A percentile compares a stretch with the other conserved stretches of the same genome.
These are phyloP conservation scores for Bombus consobrinus DNA, from an alignment of 1,140 invertebrate species.

Conservation along the genomic window DNA sequence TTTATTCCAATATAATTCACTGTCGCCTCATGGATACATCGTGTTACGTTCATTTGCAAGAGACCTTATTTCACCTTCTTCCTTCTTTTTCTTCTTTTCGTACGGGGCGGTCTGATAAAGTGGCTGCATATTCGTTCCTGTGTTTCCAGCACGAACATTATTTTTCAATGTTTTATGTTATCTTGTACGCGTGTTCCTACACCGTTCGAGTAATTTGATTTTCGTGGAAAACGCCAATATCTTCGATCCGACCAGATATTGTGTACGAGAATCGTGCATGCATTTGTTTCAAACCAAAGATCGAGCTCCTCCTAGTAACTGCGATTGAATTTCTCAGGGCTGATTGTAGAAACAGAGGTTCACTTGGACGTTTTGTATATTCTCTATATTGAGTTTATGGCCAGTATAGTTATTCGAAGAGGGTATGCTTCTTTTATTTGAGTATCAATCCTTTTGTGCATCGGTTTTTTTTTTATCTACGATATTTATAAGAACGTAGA, in stretches of 20 bases:
- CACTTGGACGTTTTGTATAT: too few relatives aligned
- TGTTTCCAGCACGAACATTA: background rate
- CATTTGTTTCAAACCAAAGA: background rate
- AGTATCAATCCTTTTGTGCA: background rate
- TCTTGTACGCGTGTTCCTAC: too few relatives aligned
- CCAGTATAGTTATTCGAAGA: background rate
- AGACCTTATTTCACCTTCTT: background rate
- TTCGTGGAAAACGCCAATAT: background rate
- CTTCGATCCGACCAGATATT: background rate
- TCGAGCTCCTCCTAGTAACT: background rate
- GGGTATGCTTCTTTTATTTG: background rate
- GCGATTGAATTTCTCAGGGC: conserved; percentile 8
- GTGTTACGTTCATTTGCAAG: background rate
- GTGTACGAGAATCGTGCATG: too few relatives aligned
- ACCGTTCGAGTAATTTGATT: conserved; percentile 14
- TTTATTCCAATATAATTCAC: conserved; percentile 15
- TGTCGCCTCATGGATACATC: background rate
- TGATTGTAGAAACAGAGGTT: background rate
- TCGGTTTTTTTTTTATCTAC: background rate
- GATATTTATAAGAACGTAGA: background rate
- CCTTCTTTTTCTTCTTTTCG: background rate
- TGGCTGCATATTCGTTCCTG: background rate
- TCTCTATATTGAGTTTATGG: too few relatives aligned
- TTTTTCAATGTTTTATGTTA: background rate
- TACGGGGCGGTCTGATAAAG: background rate